Conservation (phyloP, 2,888 invertebrate species). For the Bimastos eiseni region DNA sequence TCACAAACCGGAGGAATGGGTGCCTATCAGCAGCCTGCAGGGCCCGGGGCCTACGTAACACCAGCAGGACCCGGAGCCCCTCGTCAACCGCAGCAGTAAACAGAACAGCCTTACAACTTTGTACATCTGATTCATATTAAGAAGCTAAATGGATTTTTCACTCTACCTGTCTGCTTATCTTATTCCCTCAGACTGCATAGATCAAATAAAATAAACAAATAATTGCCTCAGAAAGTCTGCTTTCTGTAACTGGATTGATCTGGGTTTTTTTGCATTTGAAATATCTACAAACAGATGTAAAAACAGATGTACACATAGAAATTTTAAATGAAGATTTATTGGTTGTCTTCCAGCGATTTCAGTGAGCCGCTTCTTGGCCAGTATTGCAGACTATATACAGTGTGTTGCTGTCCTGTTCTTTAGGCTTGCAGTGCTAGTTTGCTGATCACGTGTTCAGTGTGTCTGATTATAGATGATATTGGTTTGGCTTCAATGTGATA, state of each 20-base stretch:
- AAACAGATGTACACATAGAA: too few species aligned
- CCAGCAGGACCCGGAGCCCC: not conserved
- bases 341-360: not conserved
- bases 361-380: not conserved
- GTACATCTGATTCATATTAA: not conserved
- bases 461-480: too few species aligned
- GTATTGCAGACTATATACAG: not conserved
- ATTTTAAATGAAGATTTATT: too few species aligned
- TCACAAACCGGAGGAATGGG: not conserved
- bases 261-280: too few species aligned
- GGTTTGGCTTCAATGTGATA: not conserved
- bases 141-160: not conserved
- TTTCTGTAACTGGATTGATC: too few species aligned
- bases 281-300: too few species aligned
- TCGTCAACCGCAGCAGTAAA: not conserved
- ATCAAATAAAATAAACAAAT: too few species aligned
- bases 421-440: not conserved
- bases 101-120: not conserved
- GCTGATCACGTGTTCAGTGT: too few species aligned
- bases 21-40: not conserved
- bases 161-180: not conserved
- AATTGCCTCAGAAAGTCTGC: too few species aligned
- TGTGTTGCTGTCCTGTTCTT: not conserved
- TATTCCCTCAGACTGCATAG: not conserved
- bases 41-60: conserved; percentile 13